A percentile compares a stretch with the other conserved stretches of the same genome.
These are phyloP conservation scores for Xiphophorus birchmanni DNA, from an alignment of 2,797 vertebrate species.

Conservation along the genomic window DNA sequence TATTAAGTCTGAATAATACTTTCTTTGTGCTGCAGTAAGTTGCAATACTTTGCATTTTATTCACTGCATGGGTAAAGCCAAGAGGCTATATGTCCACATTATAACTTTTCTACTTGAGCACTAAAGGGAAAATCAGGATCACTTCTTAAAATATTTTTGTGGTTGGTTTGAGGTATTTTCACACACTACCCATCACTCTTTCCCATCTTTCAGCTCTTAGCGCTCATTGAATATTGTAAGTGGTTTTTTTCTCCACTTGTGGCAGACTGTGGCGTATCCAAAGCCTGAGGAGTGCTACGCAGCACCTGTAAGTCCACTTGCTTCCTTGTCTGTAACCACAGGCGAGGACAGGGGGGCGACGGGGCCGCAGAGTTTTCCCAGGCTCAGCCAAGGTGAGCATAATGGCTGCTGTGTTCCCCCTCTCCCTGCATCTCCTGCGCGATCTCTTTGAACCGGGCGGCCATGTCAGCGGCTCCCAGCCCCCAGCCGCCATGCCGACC, in stretches of 20 bases:
- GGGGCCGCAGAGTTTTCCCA: slow-evolving; percentile 68
- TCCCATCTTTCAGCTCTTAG: slow-evolving; percentile 40
- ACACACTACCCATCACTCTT: slow-evolving; percentile 10
- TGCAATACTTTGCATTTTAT: not conserved
- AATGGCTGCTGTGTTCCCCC: slow-evolving; percentile 73
- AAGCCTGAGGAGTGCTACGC: slow-evolving; percentile 42
- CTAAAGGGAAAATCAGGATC: slow-evolving; percentile 5
- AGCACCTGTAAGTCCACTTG: slow-evolving; percentile 77
- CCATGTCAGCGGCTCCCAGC: slow-evolving; percentile 72
- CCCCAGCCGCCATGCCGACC: slow-evolving; percentile 61
- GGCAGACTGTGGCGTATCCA: slow-evolving; percentile 31
- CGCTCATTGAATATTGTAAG: slow-evolving; percentile 39
- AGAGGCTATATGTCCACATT: not conserved
- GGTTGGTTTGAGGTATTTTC: slow-evolving; percentile 19
- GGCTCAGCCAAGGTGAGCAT: slow-evolving; percentile 62
- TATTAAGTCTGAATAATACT: not conserved
- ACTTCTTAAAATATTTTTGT: slow-evolving; percentile 17
- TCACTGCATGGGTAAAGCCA: not conserved
- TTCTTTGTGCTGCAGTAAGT: no score
- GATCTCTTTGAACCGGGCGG: slow-evolving; percentile 77
- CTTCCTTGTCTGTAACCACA: slow-evolving; percentile 58
- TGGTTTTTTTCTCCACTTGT: slow-evolving; percentile 8
- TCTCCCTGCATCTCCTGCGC: slow-evolving; percentile 66
- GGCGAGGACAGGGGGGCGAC: slow-evolving; percentile 19
- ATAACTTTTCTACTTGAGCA: not conserved